These are phyloP conservation scores for Bradysia coprophila DNA, from an alignment of 1,140 invertebrate species.

Conservation along the genomic window DNA sequence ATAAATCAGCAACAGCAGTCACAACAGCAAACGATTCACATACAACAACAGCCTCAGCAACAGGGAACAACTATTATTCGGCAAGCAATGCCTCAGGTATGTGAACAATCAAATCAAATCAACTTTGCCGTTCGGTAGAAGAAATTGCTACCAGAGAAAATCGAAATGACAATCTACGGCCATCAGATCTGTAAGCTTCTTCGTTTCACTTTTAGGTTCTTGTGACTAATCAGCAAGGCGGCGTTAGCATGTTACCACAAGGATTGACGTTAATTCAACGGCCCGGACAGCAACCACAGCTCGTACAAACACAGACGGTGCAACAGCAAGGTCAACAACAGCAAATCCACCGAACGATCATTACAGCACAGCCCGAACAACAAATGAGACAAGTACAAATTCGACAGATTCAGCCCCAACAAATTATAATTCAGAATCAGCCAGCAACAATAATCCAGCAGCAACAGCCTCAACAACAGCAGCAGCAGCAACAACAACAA, in stretches of 20 bases:
- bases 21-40: neutral
- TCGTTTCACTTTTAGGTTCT: too few species aligned
- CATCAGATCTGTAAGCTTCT: too few species aligned
- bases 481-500: conserved; percentile 20
- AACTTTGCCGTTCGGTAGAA: too few species aligned
- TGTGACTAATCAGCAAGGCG: conserved; percentile 8
- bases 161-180: too few species aligned
- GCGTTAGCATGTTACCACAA: conserved; percentile 14
- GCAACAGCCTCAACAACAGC: conserved; percentile 17
- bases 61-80: conserved; percentile 17
- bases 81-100: conserved; percentile 19
- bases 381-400: conserved; percentile 8
- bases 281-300: conserved; percentile 21
- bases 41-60: conserved; percentile 12
- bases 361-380: conserved; percentile 11
- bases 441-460: conserved; percentile 21
- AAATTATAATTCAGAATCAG: conserved; percentile 16
- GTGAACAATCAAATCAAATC: too few species aligned
- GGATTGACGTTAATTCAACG: conserved; percentile 21
- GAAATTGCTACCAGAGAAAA: too few species aligned
- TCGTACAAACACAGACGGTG: conserved; percentile 11
- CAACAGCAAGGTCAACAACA: conserved; percentile 10
- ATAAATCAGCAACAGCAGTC: neutral
- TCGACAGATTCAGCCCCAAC: conserved; percentile 9
- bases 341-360: conserved; percentile 2